Conservation (phyloP, 2,888 invertebrate species). For the Mimas tiliae region DNA sequence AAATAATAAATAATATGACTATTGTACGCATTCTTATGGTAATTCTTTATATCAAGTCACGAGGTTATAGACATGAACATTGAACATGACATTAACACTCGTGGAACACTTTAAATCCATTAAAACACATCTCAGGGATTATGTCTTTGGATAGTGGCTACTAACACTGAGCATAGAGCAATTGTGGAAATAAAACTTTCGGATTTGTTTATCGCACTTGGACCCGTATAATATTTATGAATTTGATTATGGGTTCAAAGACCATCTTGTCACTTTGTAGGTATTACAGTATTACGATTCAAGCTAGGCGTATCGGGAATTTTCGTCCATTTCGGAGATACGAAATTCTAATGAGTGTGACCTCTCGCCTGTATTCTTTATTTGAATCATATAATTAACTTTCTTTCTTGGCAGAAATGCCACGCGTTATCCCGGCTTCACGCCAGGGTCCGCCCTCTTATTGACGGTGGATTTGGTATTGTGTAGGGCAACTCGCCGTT, state of each 20-base stretch:
- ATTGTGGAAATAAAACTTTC: conserved; percentile 62
- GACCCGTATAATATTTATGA: not conserved
- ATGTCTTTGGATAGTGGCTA: conserved; percentile 56
- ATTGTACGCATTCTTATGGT: not conserved
- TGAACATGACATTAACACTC: conserved; percentile 64
- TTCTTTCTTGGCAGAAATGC: too few species aligned
- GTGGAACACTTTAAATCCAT: conserved; percentile 73
- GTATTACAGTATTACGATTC: too few species aligned
- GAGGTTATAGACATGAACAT: conserved; percentile 60
- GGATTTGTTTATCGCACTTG: conserved; percentile 44
- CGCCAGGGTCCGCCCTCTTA: too few species aligned
- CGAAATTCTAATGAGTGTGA: too few species aligned
- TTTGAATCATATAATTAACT: too few species aligned
- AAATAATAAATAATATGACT: not conserved
- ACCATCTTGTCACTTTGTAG: not conserved
- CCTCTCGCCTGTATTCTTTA: too few species aligned
- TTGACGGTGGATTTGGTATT: too few species aligned
- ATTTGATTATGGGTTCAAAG: conserved; percentile 10
- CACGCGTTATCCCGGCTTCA: too few species aligned
- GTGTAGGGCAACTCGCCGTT: too few species aligned
- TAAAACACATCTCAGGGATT: conserved; percentile 70
- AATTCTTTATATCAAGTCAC: conserved; percentile 48
- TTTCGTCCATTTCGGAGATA: too few species aligned
- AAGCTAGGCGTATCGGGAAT: too few species aligned
- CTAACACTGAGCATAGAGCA: conserved; percentile 51